Evolutionary conservation across 2,888 invertebrate species (phyloP).

Genomic region (Drosophila dives): DNA sequence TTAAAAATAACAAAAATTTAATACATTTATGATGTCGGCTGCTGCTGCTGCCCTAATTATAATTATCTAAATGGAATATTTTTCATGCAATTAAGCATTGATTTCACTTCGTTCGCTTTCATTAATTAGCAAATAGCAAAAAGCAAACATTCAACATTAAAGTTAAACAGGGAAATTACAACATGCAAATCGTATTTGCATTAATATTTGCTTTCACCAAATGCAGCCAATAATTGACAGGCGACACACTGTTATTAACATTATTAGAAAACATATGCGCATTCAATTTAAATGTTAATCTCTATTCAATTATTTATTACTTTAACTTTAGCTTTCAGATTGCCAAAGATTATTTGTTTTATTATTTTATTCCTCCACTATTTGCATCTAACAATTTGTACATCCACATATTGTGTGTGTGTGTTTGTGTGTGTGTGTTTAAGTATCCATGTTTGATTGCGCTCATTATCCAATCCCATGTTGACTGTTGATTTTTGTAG

Average conservation of each 20-base stretch:
- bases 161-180: not conserved
- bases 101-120: constrained; percentile 55
- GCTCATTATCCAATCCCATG: constrained; percentile 42
- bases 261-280: not conserved
- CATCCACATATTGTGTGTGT: not conserved
- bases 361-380: not conserved
- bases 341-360: not conserved
- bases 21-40: constrained; percentile 58
- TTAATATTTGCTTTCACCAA: not conserved
- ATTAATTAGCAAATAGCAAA: constrained; percentile 9
- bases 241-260: not conserved
- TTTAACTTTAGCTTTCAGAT: not conserved
- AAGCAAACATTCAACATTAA: constrained; percentile 21
- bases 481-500: constrained; percentile 55
- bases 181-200: constrained; percentile 3
- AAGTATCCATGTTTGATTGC: constrained; percentile 13
- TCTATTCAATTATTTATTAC: not conserved
- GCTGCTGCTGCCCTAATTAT: constrained; percentile 66
- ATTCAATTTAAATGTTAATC: not conserved
- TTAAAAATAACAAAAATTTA: constrained; percentile 4
- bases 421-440: not conserved
- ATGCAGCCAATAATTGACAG: not conserved
- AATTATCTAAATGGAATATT: constrained; percentile 71
- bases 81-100: constrained; percentile 65
- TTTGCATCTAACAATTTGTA: not conserved